Percentiles rank a stretch among this genome's conserved stretches.
Conservation (phyloP, 2,888 invertebrate species). For the Bellardia pandia region DNA sequence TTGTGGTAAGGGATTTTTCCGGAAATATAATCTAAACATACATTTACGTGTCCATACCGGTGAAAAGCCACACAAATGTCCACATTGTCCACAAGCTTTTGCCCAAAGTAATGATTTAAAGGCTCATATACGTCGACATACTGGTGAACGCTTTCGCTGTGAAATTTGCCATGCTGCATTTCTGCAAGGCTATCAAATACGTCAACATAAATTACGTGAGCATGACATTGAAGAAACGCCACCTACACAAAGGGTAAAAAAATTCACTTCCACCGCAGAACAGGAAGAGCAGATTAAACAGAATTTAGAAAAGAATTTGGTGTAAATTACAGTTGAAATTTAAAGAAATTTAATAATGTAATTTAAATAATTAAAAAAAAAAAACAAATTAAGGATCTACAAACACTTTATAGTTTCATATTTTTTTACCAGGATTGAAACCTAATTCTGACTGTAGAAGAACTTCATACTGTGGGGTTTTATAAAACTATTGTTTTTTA, state of each 20-base stretch:
- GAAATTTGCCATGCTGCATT: conserved; percentile 84
- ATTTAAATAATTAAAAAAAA: too few relatives aligned
- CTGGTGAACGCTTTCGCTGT: conserved; percentile 85
- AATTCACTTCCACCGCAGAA: background rate
- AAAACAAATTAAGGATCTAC: too few relatives aligned
- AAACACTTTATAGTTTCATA: too few relatives aligned
- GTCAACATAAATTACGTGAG: conserved; percentile 84
- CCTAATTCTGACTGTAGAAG: too few relatives aligned
- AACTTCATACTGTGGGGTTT: too few relatives aligned
- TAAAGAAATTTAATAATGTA: background rate
- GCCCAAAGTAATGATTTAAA: conserved; percentile 86
- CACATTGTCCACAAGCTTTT: conserved; percentile 85
- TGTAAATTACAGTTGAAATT: background rate
- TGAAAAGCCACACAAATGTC: conserved; percentile 85
- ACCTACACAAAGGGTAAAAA: conserved; percentile 79
- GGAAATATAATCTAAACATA: conserved; percentile 85
- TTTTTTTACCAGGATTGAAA: too few relatives aligned
- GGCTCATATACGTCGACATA: conserved; percentile 85
- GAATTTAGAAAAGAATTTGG: background rate
- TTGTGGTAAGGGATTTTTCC: conserved; percentile 83
- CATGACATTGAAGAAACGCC: conserved; percentile 81
- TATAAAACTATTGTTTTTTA: too few relatives aligned
- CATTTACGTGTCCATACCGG: conserved; percentile 86
- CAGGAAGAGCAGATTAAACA: background rate
- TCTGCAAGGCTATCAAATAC: conserved; percentile 83